Evolutionary conservation across 2,113 vertebrate species (phyloP).

Genomic region (Stictonetta naevosa): DNA sequence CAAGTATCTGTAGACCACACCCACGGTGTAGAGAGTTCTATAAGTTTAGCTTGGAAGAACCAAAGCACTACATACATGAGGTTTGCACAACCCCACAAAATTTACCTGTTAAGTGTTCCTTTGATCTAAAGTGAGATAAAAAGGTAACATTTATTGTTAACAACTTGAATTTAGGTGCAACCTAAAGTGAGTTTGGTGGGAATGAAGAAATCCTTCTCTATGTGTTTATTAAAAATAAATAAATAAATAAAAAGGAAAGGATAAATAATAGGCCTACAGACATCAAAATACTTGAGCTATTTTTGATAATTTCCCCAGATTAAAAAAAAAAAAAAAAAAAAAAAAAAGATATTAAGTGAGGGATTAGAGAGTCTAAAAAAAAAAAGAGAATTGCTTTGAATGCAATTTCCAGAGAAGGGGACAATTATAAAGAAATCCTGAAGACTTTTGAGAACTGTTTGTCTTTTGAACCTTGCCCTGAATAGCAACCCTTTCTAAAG

Average conservation of each 20-base stretch:
- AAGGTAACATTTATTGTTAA: not conserved
- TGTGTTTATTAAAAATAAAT: not conserved
- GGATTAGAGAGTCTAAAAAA: not conserved
- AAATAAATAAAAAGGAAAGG: not conserved
- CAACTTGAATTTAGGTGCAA: not conserved
- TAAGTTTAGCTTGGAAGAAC: not conserved
- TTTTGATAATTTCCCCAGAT: not conserved
- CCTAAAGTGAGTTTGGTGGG: not conserved
- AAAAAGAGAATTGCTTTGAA: not conserved
- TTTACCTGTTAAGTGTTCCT: not conserved
- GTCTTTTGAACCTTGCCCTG: not conserved
- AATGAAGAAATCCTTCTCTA: not conserved
- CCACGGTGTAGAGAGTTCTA: not conserved
- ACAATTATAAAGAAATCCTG: not conserved
- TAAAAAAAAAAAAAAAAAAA: no score
- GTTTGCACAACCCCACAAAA: not conserved
- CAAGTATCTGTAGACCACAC: not conserved
- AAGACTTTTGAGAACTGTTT: not conserved
- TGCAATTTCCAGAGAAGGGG: not conserved
- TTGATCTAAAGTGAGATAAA: not conserved
- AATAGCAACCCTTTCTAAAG: not conserved
- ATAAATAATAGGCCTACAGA: not conserved
- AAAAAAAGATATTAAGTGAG: not conserved
- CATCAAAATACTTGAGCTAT: not conserved
- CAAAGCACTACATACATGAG: not conserved